Evolutionary conservation across 2,888 invertebrate genomes (phyloP).

Genomic region (Nudaria mundana): DNA sequence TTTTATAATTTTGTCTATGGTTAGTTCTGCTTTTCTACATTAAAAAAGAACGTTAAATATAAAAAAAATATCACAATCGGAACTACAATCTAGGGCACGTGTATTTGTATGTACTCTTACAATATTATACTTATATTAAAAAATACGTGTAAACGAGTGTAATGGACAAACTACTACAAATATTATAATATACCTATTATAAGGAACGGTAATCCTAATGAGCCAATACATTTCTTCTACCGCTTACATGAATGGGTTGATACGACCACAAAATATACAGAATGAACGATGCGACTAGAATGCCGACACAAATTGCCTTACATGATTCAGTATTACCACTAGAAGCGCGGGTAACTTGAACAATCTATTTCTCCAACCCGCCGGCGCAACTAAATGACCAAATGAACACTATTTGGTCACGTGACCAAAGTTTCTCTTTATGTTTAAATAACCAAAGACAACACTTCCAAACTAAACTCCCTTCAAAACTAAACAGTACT

Average conservation of each 20-base stretch:
- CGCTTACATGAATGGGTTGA: slow-evolving; percentile 27
- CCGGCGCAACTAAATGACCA: too few species aligned
- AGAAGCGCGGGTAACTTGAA: slow-evolving; percentile 2
- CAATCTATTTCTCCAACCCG: too few species aligned
- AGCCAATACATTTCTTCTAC: slow-evolving; percentile 47
- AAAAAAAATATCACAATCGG: slow-evolving; percentile 68
- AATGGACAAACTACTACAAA: slow-evolving; percentile 43
- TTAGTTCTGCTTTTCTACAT: background rate
- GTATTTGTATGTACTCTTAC: slow-evolving; percentile 44
- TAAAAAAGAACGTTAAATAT: slow-evolving; percentile 26
- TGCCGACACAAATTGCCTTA: slow-evolving; percentile 35
- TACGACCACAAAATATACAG: slow-evolving; percentile 30
- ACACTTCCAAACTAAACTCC: background rate
- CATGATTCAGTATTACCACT: slow-evolving; percentile 4
- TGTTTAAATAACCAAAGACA: too few species aligned
- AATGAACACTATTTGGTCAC: too few species aligned
- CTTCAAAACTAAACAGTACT: slow-evolving; percentile 1
- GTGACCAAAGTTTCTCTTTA: too few species aligned
- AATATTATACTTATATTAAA: slow-evolving; percentile 30
- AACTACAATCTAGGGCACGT: slow-evolving; percentile 53
- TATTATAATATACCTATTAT: slow-evolving; percentile 34
- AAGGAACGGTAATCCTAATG: slow-evolving; percentile 53
- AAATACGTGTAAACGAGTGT: slow-evolving; percentile 40
- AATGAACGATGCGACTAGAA: slow-evolving; percentile 58
- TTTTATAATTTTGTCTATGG: slow-evolving; percentile 1